These are phyloP conservation scores for Drosophila albomicans DNA, from an alignment of 1,140 invertebrate species.

Conservation along the genomic window DNA sequence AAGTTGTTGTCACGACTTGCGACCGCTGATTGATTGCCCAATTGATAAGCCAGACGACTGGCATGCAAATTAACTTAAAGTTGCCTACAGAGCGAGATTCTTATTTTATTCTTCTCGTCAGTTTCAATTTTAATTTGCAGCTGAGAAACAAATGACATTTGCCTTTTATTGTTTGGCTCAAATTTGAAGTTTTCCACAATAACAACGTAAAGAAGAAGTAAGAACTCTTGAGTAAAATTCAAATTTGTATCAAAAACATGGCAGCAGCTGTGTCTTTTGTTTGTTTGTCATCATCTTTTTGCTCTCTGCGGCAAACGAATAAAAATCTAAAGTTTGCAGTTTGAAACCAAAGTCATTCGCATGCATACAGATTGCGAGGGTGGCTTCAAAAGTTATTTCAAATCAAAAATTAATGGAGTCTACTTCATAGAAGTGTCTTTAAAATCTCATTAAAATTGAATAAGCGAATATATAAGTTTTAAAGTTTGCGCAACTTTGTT, in stretches of 20 bases:
- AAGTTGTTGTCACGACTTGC: slow-evolving; percentile 74
- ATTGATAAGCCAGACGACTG: slow-evolving; percentile 56
- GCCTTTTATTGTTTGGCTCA: slow-evolving; percentile 57
- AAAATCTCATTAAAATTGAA: neutral
- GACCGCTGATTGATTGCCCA: slow-evolving; percentile 72
- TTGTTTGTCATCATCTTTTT: slow-evolving; percentile 7
- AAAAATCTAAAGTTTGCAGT: slow-evolving; percentile 42
- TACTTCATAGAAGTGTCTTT: neutral
- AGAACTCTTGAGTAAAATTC: slow-evolving; percentile 57
- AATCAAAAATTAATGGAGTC: neutral
- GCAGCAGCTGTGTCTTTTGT: slow-evolving; percentile 50
- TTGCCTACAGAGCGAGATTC: neutral
- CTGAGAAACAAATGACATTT: slow-evolving; percentile 62
- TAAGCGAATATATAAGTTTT: no score
- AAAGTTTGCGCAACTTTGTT: neutral
- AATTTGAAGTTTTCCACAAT: slow-evolving; percentile 41
- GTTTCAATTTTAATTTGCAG: slow-evolving; percentile 64
- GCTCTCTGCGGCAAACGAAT: slow-evolving; percentile 26
- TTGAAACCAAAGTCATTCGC: slow-evolving; percentile 48
- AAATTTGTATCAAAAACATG: slow-evolving; percentile 61
- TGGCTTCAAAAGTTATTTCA: neutral
- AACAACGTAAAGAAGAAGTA: neutral
- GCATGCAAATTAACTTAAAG: slow-evolving; percentile 57
- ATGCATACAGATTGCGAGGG: slow-evolving; percentile 29
- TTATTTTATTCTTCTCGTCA: slow-evolving; percentile 7